phyloP scores from a whole-genome alignment of 2,113 vertebrate species.

The Channa argus region DNA sequence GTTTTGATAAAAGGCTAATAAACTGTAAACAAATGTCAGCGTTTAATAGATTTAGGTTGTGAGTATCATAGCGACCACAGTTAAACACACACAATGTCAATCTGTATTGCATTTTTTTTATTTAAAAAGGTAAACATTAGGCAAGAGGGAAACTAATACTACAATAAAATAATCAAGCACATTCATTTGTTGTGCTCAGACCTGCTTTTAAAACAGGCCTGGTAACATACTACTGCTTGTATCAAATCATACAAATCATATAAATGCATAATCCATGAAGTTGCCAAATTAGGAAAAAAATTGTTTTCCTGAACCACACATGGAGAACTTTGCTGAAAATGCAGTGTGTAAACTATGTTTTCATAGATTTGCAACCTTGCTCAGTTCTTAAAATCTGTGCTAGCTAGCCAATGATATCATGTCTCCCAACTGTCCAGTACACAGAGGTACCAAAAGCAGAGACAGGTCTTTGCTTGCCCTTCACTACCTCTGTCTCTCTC shows the following conservation, averaged over 20 bases:
- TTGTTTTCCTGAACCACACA: constrained; percentile 5
- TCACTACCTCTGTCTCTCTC: constrained; percentile 47
- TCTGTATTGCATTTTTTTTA: not conserved
- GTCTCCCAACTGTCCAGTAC: constrained; percentile 45
- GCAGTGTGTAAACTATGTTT: not conserved
- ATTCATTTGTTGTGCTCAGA: constrained; percentile 35
- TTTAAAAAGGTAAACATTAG: not conserved
- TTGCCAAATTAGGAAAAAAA: not conserved
- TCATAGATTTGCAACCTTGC: constrained; percentile 13
- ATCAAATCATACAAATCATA: no score
- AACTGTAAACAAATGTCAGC: not conserved
- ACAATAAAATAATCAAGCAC: not conserved
- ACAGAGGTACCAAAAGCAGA: constrained; percentile 38
- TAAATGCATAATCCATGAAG: not conserved
- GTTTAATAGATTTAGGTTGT: no score
- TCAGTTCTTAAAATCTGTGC: constrained; percentile 17
- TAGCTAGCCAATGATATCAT: constrained; percentile 50
- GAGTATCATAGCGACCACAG: no score
- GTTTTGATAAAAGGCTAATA: no score
- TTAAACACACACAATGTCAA: not conserved
- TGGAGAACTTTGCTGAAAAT: not conserved
- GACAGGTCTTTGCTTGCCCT: constrained; percentile 82
- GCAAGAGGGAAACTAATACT: no score
- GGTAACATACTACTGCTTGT: constrained; percentile 13
- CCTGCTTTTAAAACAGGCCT: constrained; percentile 19